Conservation (phyloP, 30 jellyfish, hydroid and myxozoan species). For the Hydra vulgaris region DNA sequence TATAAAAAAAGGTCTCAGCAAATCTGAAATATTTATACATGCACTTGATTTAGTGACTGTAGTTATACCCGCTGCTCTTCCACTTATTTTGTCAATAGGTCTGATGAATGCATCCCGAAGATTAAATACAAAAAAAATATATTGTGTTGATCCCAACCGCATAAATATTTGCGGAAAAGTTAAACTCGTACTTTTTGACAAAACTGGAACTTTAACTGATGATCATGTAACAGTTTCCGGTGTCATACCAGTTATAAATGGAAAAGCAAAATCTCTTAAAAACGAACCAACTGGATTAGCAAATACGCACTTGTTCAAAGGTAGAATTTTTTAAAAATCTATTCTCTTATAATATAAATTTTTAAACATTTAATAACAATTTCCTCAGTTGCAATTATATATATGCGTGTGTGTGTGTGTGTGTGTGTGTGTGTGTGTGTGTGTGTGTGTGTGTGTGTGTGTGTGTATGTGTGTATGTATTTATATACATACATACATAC, state of each 20-base stretch:
- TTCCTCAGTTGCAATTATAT: too few relatives aligned
- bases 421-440: too few relatives aligned
- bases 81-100: constrained; percentile 24
- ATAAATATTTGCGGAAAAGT: constrained; percentile 28
- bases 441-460: too few relatives aligned
- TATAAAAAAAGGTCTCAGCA: constrained; percentile 3
- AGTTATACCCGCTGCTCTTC: constrained; percentile 41
- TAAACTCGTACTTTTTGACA: constrained; percentile 30
- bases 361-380: too few relatives aligned
- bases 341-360: too few relatives aligned
- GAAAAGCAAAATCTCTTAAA: background rate
- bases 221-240: constrained; percentile 21
- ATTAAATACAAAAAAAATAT: constrained; percentile 3
- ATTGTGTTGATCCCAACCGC: constrained; percentile 32
- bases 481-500: too few relatives aligned
- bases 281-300: background rate
- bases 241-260: background rate
- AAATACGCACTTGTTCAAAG: background rate
- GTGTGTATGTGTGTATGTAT: too few relatives aligned
- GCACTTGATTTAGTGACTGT: constrained; percentile 29
- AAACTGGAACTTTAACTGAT: constrained; percentile 52
- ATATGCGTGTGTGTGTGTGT: too few relatives aligned
- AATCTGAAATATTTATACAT: background rate
- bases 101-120: constrained; percentile 20
- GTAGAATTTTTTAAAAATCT: background rate